phyloP scores from a whole-genome alignment of 2,113 vertebrate genomes.

The Phyllostomus discolor region DNA sequence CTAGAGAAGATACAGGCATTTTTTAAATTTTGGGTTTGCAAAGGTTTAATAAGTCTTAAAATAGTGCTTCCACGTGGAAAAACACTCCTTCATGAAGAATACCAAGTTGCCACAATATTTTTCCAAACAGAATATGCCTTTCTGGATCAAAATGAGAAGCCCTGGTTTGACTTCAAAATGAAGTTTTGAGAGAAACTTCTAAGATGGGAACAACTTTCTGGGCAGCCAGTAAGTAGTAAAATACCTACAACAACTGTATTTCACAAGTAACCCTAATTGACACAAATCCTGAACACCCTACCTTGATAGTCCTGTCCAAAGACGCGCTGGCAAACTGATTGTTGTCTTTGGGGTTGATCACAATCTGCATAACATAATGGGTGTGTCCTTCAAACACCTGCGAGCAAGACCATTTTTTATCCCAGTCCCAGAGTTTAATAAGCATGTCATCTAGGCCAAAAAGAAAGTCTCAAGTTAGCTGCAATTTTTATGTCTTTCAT shows the following conservation, averaged over 20 bases:
- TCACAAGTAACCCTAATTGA: background rate
- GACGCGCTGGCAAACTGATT: conserved; percentile 99
- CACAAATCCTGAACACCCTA: conserved; percentile 63
- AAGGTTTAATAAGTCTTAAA: background rate
- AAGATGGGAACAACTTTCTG: background rate
- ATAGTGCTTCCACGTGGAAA: background rate
- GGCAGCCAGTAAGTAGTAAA: background rate
- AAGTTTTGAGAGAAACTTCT: background rate
- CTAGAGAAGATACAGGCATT: background rate
- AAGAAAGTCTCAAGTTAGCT: conserved; percentile 48
- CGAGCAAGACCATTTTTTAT: conserved; percentile 98
- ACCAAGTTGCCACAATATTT: background rate
- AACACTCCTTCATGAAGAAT: background rate
- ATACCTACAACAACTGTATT: background rate
- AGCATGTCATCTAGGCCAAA: conserved; percentile 94
- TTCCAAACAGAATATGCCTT: background rate
- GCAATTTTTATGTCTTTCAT: background rate
- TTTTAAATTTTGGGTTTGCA: background rate
- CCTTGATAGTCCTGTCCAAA: conserved; percentile 98
- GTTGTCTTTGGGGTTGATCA: conserved; percentile 99
- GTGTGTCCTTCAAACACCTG: conserved; percentile 99
- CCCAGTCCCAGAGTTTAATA: conserved; percentile 99
- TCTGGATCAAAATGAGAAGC: conserved; percentile 8
- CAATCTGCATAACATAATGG: conserved; percentile 99
- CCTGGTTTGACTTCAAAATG: conserved; percentile 32